phyloP scores from a whole-genome alignment of 2,888 invertebrate genomes.

The Onthophagus sagittarius region DNA sequence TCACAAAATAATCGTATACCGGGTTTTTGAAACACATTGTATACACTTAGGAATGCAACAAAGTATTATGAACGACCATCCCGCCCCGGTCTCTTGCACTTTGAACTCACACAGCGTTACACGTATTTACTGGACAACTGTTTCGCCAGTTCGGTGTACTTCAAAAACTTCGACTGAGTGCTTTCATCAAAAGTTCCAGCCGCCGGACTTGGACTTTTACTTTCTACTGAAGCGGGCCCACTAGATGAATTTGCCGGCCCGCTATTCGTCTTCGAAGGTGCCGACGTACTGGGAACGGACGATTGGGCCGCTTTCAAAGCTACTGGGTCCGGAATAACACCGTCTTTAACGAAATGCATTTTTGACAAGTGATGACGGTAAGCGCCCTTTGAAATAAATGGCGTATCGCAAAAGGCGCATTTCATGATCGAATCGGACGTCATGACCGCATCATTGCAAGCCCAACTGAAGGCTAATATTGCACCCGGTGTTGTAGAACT shows the following conservation, averaged over 20 bases:
- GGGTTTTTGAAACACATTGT: conserved; percentile 7
- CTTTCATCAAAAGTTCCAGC: conserved; percentile 75
- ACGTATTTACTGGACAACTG: conserved; percentile 96
- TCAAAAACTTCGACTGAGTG: conserved; percentile 95
- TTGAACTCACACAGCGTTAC: conserved; percentile 47
- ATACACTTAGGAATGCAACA: conserved; percentile 28
- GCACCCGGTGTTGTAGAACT: conserved; percentile 67
- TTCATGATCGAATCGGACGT: conserved; percentile 87
- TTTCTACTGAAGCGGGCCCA: conserved; percentile 35
- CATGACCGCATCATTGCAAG: conserved; percentile 87
- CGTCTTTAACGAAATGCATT: conserved; percentile 93
- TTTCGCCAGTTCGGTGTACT: conserved; percentile 97
- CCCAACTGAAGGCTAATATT: conserved; percentile 90
- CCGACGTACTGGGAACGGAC: conserved; percentile 34
- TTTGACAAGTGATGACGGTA: conserved; percentile 94
- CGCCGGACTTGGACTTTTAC: conserved; percentile 47
- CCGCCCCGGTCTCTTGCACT: neutral
- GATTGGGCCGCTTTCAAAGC: conserved; percentile 52
- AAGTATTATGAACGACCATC: conserved; percentile 16
- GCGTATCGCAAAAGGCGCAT: conserved; percentile 92
- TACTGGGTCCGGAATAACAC: conserved; percentile 75
- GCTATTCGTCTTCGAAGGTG: conserved; percentile 23
- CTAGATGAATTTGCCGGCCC: conserved; percentile 32
- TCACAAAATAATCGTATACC: conserved; percentile 12
- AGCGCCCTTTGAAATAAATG: conserved; percentile 94